Conservation (phyloP, 2,113 vertebrate genomes). For the Psilopsiagon aymara region DNA sequence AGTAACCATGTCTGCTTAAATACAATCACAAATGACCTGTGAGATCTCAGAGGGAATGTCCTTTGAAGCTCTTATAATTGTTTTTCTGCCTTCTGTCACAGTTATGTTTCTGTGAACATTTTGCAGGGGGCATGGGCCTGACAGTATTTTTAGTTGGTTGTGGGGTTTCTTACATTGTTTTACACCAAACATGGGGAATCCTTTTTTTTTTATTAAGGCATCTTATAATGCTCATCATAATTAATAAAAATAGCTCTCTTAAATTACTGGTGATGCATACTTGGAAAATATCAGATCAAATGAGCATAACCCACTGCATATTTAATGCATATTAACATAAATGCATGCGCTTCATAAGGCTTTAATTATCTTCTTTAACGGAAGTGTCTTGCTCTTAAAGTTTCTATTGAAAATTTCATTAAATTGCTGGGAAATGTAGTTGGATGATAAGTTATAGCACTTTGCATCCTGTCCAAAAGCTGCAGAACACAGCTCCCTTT, state of each 20-base stretch:
- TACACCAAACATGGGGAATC: background rate
- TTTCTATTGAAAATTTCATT: background rate
- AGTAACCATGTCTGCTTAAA: background rate
- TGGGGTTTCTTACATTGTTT: background rate
- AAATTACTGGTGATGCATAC: background rate
- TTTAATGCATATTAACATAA: background rate
- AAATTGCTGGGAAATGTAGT: background rate
- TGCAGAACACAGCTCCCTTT: background rate
- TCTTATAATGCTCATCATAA: background rate
- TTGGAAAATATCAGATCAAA: background rate
- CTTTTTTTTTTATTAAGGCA: background rate
- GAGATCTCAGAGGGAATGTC: background rate
- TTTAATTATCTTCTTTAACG: background rate
- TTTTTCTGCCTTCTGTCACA: background rate
- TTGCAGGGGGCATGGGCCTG: background rate
- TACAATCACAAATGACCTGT: background rate
- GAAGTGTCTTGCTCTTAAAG: background rate
- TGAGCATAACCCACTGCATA: background rate
- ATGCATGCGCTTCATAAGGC: background rate
- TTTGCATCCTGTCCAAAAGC: background rate
- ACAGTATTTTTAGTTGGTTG: background rate
- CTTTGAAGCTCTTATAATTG: background rate
- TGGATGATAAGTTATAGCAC: background rate
- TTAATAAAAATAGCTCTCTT: background rate
- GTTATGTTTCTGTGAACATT: background rate